Base-by-base conservation (phyloP, 1,140 invertebrate genomes). In the Ips typographus region DNA sequence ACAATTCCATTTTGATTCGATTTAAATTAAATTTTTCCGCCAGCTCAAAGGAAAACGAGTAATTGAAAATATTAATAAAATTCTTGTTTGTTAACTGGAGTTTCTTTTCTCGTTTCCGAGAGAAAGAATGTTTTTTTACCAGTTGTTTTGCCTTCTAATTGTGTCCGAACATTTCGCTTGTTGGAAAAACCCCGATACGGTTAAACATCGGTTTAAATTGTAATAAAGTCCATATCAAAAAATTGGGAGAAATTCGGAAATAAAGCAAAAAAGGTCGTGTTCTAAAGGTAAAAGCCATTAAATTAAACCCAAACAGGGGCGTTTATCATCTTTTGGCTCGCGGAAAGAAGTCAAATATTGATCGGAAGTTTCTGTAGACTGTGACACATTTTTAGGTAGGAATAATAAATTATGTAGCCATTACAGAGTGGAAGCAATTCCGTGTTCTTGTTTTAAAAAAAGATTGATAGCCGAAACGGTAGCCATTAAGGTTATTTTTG, bases 341-440 rank as follows among this genome's bases (percentile, higher is more conserved):
- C 44, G 22, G 44, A 49, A 49, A 49, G 44, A 49, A 49, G 44
- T 49, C 44, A 49, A 55, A 36, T 55, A 55, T 55, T 55, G 52
- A 55, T 55, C 52, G 52, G 5, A 55, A 22, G 6, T 49, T 40
- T 38, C 7, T 57, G 40, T 57, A 57, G 39, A 40, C 38, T 60
- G 40, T 36, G 58, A 44, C 58, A 43, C 58, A 58, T 58, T 58
- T 40, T 22, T 60, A 60, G n/a, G 40, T 44, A 60, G 44, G n/a
- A 60, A 43, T 60, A 60, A 43, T 64, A 64, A 64, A 62, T 62
- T 62, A 62, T 40, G 51, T 37, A 49, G 5, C 49, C 61, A 53
- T 64, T 64, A 64, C 61, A 64, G 42, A 52, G 40, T 64, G 53
- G 61, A 64, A 64, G 61, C 61, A 64, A 64, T 53, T 64, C 42